A percentile compares a stretch with the other conserved stretches of the same genome.
Conservation (phyloP, 2,888 invertebrate species). For the Theretra japonica region DNA sequence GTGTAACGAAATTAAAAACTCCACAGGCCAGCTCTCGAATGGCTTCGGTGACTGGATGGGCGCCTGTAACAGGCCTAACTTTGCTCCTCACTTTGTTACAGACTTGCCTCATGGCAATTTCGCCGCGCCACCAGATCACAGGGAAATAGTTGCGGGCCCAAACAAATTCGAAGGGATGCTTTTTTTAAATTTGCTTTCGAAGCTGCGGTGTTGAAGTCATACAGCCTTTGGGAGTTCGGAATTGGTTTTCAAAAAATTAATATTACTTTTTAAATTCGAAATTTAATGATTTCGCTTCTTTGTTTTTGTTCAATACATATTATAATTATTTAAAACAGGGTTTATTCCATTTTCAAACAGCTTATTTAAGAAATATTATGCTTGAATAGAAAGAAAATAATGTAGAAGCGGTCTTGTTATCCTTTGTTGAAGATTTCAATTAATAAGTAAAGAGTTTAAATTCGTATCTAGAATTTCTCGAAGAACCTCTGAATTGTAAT, state of each 20-base stretch:
- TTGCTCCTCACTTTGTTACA: conserved; percentile 75
- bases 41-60: conserved; percentile 63
- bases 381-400: no score
- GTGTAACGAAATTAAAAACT: conserved; percentile 82
- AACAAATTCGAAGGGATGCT: background rate
- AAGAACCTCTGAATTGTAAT: background rate
- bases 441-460: no score
- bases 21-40: conserved; percentile 66
- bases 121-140: conserved; percentile 29
- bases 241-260: background rate
- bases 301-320: no score
- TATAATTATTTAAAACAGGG: no score
- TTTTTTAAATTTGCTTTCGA: background rate
- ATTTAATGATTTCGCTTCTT: no score
- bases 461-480: background rate
- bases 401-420: no score
- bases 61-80: conserved; percentile 77
- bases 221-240: background rate
- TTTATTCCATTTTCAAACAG: no score
- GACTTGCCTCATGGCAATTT: conserved; percentile 64
- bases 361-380: no score
- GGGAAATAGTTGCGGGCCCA: background rate
- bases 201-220: background rate
- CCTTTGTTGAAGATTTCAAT: no score
- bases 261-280: no score